These are phyloP conservation scores for Esox lucius DNA, from an alignment of 2,797 vertebrate genomes.

Conservation along the genomic window DNA sequence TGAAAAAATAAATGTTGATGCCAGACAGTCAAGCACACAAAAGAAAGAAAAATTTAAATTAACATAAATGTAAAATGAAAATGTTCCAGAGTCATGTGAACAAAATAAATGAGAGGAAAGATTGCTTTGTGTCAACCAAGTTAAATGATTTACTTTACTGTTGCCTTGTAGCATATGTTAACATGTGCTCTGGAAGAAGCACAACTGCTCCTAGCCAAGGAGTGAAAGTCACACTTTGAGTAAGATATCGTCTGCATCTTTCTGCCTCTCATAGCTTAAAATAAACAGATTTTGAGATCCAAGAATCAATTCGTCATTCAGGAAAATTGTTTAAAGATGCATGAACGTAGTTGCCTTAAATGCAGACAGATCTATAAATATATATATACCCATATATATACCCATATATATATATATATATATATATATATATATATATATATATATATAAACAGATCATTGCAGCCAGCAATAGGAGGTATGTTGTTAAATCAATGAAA, in stretches of 20 bases:
- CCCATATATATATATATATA: background rate
- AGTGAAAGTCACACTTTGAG: background rate
- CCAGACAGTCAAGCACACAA: background rate
- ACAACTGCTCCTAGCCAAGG: background rate
- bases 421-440: background rate
- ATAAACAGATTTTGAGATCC: background rate
- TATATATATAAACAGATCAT: background rate
- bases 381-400: background rate
- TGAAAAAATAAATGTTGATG: background rate
- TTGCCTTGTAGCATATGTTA: background rate
- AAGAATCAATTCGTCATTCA: background rate
- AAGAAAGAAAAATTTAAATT: background rate
- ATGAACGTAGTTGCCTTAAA: background rate
- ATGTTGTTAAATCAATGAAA: background rate
- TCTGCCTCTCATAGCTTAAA: background rate
- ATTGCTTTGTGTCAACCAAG: background rate
- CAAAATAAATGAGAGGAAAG: background rate
- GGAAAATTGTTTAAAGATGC: background rate
- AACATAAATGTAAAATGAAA: background rate
- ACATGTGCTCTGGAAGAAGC: background rate
- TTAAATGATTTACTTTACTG: constrained; percentile 1
- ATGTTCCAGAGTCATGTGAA: background rate
- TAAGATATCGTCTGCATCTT: background rate
- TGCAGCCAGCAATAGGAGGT: background rate
- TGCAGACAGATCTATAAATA: background rate